These are phyloP conservation scores for Cheilosia scutellata DNA, from an alignment of 2,888 invertebrate species.

Conservation along the genomic window DNA sequence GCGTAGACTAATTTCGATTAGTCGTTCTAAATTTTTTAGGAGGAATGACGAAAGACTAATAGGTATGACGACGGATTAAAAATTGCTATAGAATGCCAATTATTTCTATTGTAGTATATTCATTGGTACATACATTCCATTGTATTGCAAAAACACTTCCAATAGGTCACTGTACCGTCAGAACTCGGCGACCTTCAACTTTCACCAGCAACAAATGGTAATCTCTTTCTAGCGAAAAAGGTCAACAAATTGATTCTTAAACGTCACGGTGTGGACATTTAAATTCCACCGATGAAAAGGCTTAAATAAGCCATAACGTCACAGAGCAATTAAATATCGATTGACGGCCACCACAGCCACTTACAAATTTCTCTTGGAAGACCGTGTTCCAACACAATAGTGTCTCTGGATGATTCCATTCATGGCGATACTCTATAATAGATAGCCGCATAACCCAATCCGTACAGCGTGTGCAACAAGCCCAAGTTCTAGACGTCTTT, in stretches of 20 bases:
- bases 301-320: constrained; percentile 38
- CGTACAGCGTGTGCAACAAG: constrained; percentile 15
- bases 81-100: not conserved
- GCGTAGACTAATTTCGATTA: too few species aligned
- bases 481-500: not conserved
- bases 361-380: constrained; percentile 27
- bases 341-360: constrained; percentile 29
- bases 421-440: not conserved
- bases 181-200: constrained; percentile 44
- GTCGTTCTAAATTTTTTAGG: too few species aligned
- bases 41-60: too few species aligned
- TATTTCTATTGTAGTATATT: not conserved
- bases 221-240: constrained; percentile 32
- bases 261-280: constrained; percentile 23
- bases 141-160: not conserved
- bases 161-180: constrained; percentile 30
- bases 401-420: constrained; percentile 4
- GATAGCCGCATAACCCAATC: not conserved
- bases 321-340: constrained; percentile 46
- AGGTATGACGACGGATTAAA: not conserved
- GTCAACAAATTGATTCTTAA: constrained; percentile 38
- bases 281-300: constrained; percentile 25
- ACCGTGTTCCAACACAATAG: constrained; percentile 2
- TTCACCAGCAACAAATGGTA: constrained; percentile 24
- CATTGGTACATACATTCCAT: not conserved